Evolutionary conservation across 1,140 invertebrate genomes (phyloP), one percentile per base, ranked within the genome.

Genomic region (Dendrolimus kikuchii): DNA sequence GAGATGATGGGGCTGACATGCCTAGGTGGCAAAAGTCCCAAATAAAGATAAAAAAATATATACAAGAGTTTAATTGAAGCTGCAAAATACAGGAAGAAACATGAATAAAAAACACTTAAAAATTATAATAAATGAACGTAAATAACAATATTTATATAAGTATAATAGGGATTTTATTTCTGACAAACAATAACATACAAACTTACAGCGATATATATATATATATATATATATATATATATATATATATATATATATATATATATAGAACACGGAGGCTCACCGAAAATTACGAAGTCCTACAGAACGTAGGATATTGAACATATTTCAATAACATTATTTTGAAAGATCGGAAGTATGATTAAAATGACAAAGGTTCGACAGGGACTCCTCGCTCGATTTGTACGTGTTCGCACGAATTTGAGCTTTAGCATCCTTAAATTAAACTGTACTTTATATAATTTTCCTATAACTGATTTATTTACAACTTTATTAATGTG

Each of bases 251-350:
- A 38, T 47, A 5, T 47, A 47, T 45, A 23, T 38, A 23, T 40
- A 41, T 37, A 42, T 36, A 46, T 7, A 51, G 47, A 23, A 64
- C 55, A 58, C 59, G 49, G 51, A 51, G 57, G 55, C 57, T 67
- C 60, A 55, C 58, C 59, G 60, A 71, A 73, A 80, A 77, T 82
- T 71, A 77, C 65, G 51, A 71, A 77, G 42, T 71, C 52, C 68
- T 73, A 68, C 66, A 58, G 69, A 76, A 71, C 60, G 63, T 70
- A 78, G 79, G 79, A 85, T 82, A 85, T 85, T 81, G 78, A 80
- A 85, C 81, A 85, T 85, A 85, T 85, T 82, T 85, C 81, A 85
- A 85, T 85, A 82, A 82, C 71, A 80, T 82, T 80, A 85, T 81
- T 82, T 82, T 76, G 77, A 77, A 82, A 82, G 81, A 85, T 85